A percentile compares a stretch with the other conserved stretches of the same genome.
These are phyloP conservation scores for Ictidomys tridecemlineatus DNA, from an alignment of 2,113 vertebrate genomes.

Conservation along the genomic window DNA sequence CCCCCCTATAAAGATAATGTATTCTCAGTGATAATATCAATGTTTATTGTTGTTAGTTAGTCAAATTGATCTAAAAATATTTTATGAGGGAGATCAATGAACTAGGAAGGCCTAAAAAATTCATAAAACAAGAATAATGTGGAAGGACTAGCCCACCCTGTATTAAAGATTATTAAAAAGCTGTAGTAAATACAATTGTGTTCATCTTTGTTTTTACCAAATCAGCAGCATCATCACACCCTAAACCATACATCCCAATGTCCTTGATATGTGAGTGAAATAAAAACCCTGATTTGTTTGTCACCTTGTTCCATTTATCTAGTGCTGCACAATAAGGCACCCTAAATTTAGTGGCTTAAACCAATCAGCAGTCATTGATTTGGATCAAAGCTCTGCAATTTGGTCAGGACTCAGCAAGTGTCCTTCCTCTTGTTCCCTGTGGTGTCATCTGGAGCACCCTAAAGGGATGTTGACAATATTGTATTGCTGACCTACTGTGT, in stretches of 20 bases:
- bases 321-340: neutral
- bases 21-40: neutral
- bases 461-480: neutral
- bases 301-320: neutral
- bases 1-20: neutral
- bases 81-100: constrained; percentile 20
- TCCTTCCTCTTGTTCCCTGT: neutral
- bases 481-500: neutral
- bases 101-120: constrained; percentile 46
- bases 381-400: neutral
- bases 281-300: constrained; percentile 4
- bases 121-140: constrained; percentile 20
- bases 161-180: constrained; percentile 25
- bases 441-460: neutral
- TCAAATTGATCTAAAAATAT: neutral
- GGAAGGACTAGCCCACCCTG: neutral
- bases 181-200: neutral
- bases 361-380: constrained; percentile 13
- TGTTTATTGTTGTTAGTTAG: neutral
- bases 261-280: neutral
- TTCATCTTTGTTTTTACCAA: neutral
- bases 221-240: neutral
- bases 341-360: constrained; percentile 23
- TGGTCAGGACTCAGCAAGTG: neutral
- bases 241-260: neutral